These are phyloP conservation scores for Arizona elegans DNA, from an alignment of 2,113 vertebrate genomes.

Conservation along the genomic window DNA sequence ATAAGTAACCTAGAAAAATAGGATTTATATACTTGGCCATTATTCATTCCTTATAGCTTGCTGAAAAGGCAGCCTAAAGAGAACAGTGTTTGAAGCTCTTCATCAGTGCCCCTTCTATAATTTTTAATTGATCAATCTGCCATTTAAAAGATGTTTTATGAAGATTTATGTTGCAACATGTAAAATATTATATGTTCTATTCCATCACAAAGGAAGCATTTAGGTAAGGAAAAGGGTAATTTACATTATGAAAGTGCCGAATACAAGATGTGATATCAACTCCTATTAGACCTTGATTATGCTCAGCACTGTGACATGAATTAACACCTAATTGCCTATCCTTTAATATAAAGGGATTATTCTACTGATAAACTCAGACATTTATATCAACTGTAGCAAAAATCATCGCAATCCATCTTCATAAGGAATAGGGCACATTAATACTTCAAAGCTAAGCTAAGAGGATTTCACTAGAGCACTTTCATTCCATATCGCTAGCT, in stretches of 20 bases:
- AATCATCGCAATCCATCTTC: background rate
- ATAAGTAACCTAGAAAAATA: background rate
- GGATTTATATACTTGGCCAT: background rate
- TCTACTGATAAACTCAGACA: background rate
- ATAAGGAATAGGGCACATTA: background rate
- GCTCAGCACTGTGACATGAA: constrained; percentile 17
- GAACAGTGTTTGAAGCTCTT: background rate
- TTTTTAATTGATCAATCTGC: background rate
- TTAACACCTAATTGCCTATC: background rate
- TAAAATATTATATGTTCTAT: constrained; percentile 25
- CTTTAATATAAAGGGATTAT: constrained; percentile 30
- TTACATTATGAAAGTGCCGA: background rate
- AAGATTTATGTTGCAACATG: background rate
- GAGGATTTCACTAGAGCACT: constrained; percentile 12
- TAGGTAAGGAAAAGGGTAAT: background rate
- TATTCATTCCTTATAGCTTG: background rate
- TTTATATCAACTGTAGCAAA: background rate
- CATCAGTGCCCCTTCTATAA: background rate
- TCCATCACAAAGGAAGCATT: background rate
- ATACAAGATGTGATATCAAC: background rate
- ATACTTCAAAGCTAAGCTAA: constrained; percentile 19
- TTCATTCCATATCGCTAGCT: background rate
- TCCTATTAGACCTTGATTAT: constrained; percentile 17
- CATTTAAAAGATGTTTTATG: background rate
- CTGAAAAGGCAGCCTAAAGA: background rate